Evolutionary conservation across 2,797 vertebrate genomes (phyloP), one percentile per base, ranked within the genome.

Genomic region (Pseudomugil tenellus): DNA sequence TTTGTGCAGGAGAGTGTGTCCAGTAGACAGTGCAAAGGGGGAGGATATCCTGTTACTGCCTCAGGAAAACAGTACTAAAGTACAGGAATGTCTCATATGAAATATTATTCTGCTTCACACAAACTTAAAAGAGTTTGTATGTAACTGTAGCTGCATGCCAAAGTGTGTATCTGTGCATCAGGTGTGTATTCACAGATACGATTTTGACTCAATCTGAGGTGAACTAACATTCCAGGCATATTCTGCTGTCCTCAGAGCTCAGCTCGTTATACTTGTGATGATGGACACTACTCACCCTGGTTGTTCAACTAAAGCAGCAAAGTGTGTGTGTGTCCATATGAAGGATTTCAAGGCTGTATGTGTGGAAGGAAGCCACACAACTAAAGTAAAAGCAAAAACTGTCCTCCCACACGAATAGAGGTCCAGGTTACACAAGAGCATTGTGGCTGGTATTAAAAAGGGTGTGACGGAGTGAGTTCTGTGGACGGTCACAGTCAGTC

Each of bases 161-260:
- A 13, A 60, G 62, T 62, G 73, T 72, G 54, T 56, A 49, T 58
- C 59, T 62, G 52, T 68, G 34, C 41, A 31, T 26, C 37, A 74
- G 74, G 69, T 89, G 80, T 79, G 83, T 71, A 43, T 67, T 77
- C 72, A 57, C 59, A 68, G 85, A 67, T 84, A 58, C 70, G 58
- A 65, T 59, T 79, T 35, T 81, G 69, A 55, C 63, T 80, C 81
- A 79, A 25, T 64, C 59, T 87, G 90, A 92, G 84, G 92, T 93
- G 82, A 90, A 79, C 83, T 81, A 81, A 93, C 94, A 95, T 96
- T 95, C 94, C 91, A 85, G 51, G 70, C 92, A 95, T 95, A 92
- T 77, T 85, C 90, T 83, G 78, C 84, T 92, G 86, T 93, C 87
- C 77, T 91, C 85, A 80, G 89, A 87, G 58, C 78, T 81, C 4